Conservation (phyloP, 2,797 vertebrate species). For the Sciurus carolinensis region DNA sequence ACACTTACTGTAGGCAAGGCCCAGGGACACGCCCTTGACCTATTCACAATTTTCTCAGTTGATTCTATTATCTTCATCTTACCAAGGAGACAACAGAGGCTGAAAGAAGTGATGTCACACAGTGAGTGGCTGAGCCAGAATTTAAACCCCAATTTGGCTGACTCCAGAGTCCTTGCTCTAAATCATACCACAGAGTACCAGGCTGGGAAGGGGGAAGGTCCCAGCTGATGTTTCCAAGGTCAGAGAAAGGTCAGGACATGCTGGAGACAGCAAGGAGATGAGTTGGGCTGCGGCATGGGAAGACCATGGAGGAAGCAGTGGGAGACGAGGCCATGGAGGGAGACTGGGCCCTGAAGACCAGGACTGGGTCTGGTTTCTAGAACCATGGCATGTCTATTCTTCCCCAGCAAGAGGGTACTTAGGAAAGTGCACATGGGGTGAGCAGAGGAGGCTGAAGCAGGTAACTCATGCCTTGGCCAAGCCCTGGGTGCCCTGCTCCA, state of each 20-base stretch:
- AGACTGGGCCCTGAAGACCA: neutral
- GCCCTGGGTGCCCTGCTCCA: neutral
- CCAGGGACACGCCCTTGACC: neutral
- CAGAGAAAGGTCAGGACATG: constrained; percentile 18
- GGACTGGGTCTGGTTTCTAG: neutral
- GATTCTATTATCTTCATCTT: neutral
- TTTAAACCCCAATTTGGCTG: neutral
- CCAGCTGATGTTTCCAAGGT: constrained; percentile 4
- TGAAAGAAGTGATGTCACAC: constrained; percentile 8
- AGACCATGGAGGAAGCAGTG: neutral
- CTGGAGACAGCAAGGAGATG: neutral
- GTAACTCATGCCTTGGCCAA: neutral
- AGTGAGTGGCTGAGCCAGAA: neutral
- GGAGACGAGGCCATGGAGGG: rapidly evolving
- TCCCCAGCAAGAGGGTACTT: neutral
- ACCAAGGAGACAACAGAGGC: neutral
- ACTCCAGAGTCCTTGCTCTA: constrained; percentile 35
- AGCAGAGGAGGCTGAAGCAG: neutral
- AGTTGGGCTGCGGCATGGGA: neutral
- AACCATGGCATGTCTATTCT: neutral
- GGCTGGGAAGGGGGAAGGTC: neutral
- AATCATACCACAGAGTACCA: constrained; percentile 9
- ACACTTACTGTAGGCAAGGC: neutral
- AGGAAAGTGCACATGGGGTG: neutral
- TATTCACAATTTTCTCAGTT: neutral